phyloP scores from a whole-genome alignment of 2,888 invertebrate genomes.

The Tenthredo mesomela region DNA sequence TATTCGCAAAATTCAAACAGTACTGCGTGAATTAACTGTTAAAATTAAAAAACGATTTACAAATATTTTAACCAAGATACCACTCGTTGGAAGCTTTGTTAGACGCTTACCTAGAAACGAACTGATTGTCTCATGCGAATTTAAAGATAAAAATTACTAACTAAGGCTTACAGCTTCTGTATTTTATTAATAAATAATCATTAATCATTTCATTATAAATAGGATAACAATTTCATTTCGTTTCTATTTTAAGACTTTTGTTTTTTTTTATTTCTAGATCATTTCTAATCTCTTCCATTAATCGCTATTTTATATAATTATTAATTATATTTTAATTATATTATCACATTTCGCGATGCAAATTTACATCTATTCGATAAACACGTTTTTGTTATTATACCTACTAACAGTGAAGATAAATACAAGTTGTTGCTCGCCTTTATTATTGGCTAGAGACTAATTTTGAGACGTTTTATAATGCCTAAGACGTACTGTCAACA shows the following conservation, averaged over 20 bases:
- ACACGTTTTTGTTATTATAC: neutral
- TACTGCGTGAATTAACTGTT: neutral
- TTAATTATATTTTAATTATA: neutral
- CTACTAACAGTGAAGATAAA: neutral
- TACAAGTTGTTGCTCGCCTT: neutral
- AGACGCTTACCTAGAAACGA: neutral
- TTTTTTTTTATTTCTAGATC: neutral
- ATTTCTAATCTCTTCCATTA: neutral
- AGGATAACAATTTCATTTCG: neutral
- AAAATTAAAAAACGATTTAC: neutral
- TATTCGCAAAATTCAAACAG: constrained; percentile 45
- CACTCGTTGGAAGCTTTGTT: neutral
- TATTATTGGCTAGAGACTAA: neutral
- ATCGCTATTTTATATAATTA: neutral
- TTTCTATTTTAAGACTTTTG: neutral
- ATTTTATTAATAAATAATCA: constrained; percentile 32
- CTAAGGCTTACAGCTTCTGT: constrained; percentile 12
- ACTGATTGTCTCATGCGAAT: constrained; percentile 21
- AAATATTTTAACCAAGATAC: neutral
- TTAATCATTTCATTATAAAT: neutral
- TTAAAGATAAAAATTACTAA: constrained; percentile 22
- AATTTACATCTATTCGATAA: neutral
- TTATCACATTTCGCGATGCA: neutral
- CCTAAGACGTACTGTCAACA: neutral
- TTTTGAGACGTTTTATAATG: neutral